Evolutionary conservation across 2,888 invertebrate genomes (phyloP), one percentile per base, ranked within the genome.

Genomic region (Diplazon laetatorius): DNA sequence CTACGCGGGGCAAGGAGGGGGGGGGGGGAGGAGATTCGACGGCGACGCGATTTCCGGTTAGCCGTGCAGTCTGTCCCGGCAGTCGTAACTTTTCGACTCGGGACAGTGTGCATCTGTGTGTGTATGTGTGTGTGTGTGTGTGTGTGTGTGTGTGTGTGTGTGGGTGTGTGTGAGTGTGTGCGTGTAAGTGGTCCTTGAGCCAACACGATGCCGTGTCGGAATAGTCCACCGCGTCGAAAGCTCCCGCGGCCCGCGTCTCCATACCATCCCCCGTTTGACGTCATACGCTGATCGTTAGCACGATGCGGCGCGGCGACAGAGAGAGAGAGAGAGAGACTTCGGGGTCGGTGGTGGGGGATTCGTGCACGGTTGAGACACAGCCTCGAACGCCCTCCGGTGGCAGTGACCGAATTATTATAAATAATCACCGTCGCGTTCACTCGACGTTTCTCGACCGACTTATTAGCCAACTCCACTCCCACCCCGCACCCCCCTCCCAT

Each of bases 401-500:
- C 83, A 82, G 78, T 82, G 80, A 78, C 83, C 82, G 82, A 82
- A 82, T 80, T 82, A 79, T 83, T 83, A 82, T 82, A 80, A 83
- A 83, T 82, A 81, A 80, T 82, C 65, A 50, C 42, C 30, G 59
- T 70, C 0, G 52, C 78, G 66, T 82, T 78, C 50, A 73, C 57
- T n/a, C n/a, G 5, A 65, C 76, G 52, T 46, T 69, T 76, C 57
- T 46, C 59, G 57, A 71, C 68, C 25, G 42, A 42, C 42, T 42
- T 50, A 42, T 6, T 5, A 57, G 25, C 25, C 65, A 37, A 52
- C 42, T 52, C 22, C 1, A 20, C n/a, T n/a, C n/a, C n/a, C n/a
- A n/a, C n/a, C n/a, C n/a, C n/a, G n/a, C n/a, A n/a, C n/a, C n/a
- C n/a, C n/a, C n/a, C n/a, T 22, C 8, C 65, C 20, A 22, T 60